Base-by-base conservation (phyloP, 2,888 invertebrate genomes). In the Temnothorax unifasciatus region DNA sequence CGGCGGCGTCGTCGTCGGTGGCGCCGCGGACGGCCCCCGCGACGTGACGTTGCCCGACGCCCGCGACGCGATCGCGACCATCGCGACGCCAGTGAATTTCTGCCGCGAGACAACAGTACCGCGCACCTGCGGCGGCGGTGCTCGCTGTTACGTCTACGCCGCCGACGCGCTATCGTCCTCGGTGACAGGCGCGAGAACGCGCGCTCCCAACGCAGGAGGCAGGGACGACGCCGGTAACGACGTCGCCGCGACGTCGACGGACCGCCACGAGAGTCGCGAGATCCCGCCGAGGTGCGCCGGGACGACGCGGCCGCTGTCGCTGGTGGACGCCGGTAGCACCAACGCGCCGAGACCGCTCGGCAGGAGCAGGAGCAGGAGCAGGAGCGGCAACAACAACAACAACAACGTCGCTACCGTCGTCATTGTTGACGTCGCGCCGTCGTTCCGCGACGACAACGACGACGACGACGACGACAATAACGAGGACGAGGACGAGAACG, bases 1-100 rank as follows among this genome's bases (percentile, higher is more conserved):
- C 87, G n/a, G n/a, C 89, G 89, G 82, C 85, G 79, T 82, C 87
- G 63, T 52, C 76, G 9, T 83, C 79, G 84, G 63, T 85, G 85
- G 76, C 83, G 86, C 86, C 83, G 85, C 64, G 85, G 82, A 85
- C 83, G 73, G 82, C 52, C 75, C 73, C 21, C 85, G 82, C 61
- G 77, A 85, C 82, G 84, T 87, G 79, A 82, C 81, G 71, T 87
- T 77, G 29, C n/a, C 73, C 66, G 84, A 85, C 61, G 34, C 61
- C 44, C 83, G 82, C 38, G 76, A 47, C 29, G 3, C 29, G 29
- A 29, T 29, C 29, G 29, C 34, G 34, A 6, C 34, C 29, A 29
- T 29, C 34, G 34, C 34, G 34, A 34, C 34, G 85, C 77, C 89
- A 84, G 89, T 83, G 38, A 84, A 85, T 83, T 82, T 75, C 68